These are phyloP conservation scores for Drosophila mimetica DNA, from an alignment of 2,888 invertebrate species.

Conservation along the genomic window DNA sequence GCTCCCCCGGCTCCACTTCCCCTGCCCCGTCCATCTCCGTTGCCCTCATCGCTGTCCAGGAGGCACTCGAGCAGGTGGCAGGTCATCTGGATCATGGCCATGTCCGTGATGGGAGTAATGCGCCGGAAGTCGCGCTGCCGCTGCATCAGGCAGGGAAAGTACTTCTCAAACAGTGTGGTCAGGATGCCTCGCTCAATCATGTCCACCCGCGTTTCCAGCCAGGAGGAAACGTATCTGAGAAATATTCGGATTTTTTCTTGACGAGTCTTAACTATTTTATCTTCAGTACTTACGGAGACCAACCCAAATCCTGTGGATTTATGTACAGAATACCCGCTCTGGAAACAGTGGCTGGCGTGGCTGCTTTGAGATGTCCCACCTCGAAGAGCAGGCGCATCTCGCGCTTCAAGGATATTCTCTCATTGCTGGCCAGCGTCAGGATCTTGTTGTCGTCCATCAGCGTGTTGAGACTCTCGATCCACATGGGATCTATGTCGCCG, in stretches of 20 bases:
- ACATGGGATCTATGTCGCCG: conserved; percentile 92
- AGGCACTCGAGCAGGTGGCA: conserved; percentile 95
- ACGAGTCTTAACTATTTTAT: too few relatives aligned
- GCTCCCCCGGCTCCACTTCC: conserved; percentile 12
- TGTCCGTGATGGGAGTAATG: conserved; percentile 95
- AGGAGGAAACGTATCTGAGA: conserved; percentile 92
- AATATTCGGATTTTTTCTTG: too few relatives aligned
- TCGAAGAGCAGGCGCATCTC: conserved; percentile 96
- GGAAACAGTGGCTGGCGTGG: conserved; percentile 98
- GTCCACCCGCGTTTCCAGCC: conserved; percentile 92
- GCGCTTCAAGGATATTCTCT: conserved; percentile 94
- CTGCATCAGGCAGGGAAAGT: conserved; percentile 94
- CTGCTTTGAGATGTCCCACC: conserved; percentile 94
- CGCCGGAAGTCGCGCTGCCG: conserved; percentile 92
- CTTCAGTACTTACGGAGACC: conserved; percentile 91
- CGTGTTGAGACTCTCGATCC: conserved; percentile 98
- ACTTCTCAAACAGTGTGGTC: conserved; percentile 96
- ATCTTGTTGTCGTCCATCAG: conserved; percentile 99
- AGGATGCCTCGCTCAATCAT: conserved; percentile 92
- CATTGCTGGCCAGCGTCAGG: conserved; percentile 96
- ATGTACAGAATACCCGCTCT: conserved; percentile 97
- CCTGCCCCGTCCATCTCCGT: conserved; percentile 15
- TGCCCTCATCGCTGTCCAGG: conserved; percentile 83
- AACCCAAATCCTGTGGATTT: conserved; percentile 96
- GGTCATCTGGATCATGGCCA: conserved; percentile 95